These are phyloP conservation scores for Notoglanidium macrostoma DNA, from an alignment of 2,797 vertebrate genomes.

Conservation along the genomic window DNA sequence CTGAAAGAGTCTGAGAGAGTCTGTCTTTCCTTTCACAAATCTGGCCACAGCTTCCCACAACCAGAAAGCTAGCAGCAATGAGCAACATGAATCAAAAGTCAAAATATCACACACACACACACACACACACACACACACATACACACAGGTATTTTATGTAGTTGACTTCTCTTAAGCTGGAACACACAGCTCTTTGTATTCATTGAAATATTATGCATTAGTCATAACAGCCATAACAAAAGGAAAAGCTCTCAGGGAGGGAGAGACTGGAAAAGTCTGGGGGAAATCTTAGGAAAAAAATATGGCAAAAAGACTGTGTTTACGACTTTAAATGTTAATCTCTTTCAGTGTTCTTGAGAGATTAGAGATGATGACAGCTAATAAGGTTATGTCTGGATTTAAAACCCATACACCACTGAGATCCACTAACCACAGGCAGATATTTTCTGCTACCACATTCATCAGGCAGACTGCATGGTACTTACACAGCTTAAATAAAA, in stretches of 20 bases:
- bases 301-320: constrained; percentile 35
- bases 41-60: constrained; percentile 48
- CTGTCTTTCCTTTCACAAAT: constrained; percentile 25
- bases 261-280: constrained; percentile 20
- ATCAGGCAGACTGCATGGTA: constrained; percentile 30
- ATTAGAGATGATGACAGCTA: constrained; percentile 49
- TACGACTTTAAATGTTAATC: constrained; percentile 44
- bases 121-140: not conserved
- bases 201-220: constrained; percentile 29
- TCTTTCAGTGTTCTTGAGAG: constrained; percentile 18
- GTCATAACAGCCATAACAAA: constrained; percentile 31
- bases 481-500: constrained; percentile 40
- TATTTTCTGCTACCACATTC: constrained; percentile 34
- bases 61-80: not conserved
- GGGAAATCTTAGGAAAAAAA: constrained; percentile 26
- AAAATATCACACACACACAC: not conserved
- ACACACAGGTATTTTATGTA: not conserved
- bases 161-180: not conserved
- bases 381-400: constrained; percentile 45
- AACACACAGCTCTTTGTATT: not conserved
- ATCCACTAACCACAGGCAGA: constrained; percentile 32
- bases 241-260: constrained; percentile 17
- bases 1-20: too few species aligned
- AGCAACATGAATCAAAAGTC: constrained; percentile 10
- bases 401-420: constrained; percentile 38